Evolutionary conservation across 2,113 vertebrate genomes (phyloP).

Genomic region (Oreotrochilus melanogaster): DNA sequence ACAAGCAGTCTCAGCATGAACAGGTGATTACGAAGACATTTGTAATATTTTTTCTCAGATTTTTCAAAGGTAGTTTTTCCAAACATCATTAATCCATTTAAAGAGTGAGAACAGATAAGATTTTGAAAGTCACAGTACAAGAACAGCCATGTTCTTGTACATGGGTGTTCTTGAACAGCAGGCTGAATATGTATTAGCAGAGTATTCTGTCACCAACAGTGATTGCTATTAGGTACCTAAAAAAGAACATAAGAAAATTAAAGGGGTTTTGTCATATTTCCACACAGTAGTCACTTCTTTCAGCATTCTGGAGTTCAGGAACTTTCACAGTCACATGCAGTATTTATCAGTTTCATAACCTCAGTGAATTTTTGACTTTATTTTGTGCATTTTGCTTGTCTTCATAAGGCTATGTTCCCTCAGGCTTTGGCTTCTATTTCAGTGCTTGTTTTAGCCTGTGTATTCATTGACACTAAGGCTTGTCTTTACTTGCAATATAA

Average conservation of each 20-base stretch:
- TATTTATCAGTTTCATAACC: background rate
- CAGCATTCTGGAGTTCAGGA: background rate
- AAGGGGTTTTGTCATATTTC: background rate
- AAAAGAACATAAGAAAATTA: background rate
- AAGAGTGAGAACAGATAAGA: background rate
- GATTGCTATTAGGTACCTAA: background rate
- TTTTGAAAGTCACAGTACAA: background rate
- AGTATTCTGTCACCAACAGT: background rate
- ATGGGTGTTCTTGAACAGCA: too few relatives aligned
- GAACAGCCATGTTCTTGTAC: background rate
- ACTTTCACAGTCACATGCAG: background rate
- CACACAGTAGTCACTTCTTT: background rate
- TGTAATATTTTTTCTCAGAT: background rate
- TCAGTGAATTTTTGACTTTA: background rate
- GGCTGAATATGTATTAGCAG: background rate
- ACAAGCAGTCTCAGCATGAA: background rate
- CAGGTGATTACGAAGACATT: background rate
- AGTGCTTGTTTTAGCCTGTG: background rate
- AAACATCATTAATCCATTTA: background rate
- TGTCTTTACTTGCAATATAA: background rate
- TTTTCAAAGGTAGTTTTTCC: background rate
- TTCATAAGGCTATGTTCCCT: background rate
- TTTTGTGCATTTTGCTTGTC: background rate
- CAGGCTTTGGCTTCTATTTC: background rate
- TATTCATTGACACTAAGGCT: background rate